Evolutionary conservation across 2,888 invertebrate genomes (phyloP).

Genomic region (Drosophila greeni): DNA sequence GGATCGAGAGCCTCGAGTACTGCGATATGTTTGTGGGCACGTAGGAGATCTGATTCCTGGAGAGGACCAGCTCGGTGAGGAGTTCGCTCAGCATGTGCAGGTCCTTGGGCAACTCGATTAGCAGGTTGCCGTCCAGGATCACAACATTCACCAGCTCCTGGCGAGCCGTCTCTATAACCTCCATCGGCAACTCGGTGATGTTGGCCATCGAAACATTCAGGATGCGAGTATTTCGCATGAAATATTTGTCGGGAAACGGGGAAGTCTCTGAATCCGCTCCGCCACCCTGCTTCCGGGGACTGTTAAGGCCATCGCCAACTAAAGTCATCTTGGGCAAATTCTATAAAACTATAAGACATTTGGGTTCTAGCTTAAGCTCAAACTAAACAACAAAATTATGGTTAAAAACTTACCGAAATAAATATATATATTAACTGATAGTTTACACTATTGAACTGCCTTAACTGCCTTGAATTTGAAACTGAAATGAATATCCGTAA

Average conservation of each 20-base stretch:
- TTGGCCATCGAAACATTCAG: slow-evolving; percentile 20
- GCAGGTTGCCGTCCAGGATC: slow-evolving; percentile 41
- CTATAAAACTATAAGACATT: background rate
- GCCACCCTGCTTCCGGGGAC: slow-evolving; percentile 52
- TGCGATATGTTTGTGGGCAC: slow-evolving; percentile 83
- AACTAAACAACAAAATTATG: background rate
- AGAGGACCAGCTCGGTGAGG: slow-evolving; percentile 83
- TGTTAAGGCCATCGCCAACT: slow-evolving; percentile 62
- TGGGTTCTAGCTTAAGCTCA: no score
- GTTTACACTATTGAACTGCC: background rate
- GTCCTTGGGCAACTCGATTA: slow-evolving; percentile 59
- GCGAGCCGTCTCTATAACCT: slow-evolving; percentile 47
- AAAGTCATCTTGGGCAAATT: slow-evolving; percentile 10
- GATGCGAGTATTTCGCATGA: slow-evolving; percentile 50
- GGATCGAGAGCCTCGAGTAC: slow-evolving; percentile 81
- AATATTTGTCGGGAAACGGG: slow-evolving; percentile 54
- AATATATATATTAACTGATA: background rate
- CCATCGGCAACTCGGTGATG: slow-evolving; percentile 39
- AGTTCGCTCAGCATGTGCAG: slow-evolving; percentile 79
- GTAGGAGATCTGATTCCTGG: slow-evolving; percentile 82
- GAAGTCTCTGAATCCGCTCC: background rate
- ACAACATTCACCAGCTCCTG: slow-evolving; percentile 54
- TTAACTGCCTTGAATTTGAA: background rate
- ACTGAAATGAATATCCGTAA: background rate
- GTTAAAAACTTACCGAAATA: slow-evolving; percentile 3